phyloP scores from a whole-genome alignment of 2,113 vertebrate genomes.

The cattle (Bos taurus) region ARS-UCD2.0 NC_037339.1:87175501-87176000 shows the following conservation, averaged over 20 bases:
- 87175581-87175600: not conserved
- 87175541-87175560: fast-evolving
- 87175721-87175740: not conserved
- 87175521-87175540: not conserved
- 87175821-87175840: not conserved
- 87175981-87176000: not conserved
- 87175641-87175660: not conserved
- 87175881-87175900: not conserved
- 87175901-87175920: not conserved
- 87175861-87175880: not conserved
- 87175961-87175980: not conserved
- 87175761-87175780: not conserved
- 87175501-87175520: not conserved
- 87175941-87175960: not conserved
- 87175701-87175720: not conserved
- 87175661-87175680: not conserved
- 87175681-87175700: not conserved
- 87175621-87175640: not conserved
- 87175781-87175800: not conserved
- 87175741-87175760: not conserved
- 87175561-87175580: not conserved
- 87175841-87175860: not conserved
- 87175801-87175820: not conserved
- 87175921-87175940: not conserved
- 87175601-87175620: not conserved